These are phyloP conservation scores for Hippocampus mohnikei DNA, from an alignment of 2,113 vertebrate genomes.

Conservation along the genomic window DNA sequence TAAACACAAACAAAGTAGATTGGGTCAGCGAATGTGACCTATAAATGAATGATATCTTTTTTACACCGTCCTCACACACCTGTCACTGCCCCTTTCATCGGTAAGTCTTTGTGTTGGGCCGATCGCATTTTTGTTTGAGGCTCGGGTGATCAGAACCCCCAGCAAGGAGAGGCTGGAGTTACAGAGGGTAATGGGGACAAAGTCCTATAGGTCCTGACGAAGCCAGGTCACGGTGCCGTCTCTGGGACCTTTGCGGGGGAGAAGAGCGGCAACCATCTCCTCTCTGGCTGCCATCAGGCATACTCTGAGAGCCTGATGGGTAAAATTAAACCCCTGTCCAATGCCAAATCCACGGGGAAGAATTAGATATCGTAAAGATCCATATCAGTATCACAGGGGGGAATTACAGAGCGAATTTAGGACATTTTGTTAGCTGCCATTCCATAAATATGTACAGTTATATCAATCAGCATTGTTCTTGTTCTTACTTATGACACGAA, in stretches of 20 bases:
- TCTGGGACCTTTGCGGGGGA: slow-evolving; percentile 32
- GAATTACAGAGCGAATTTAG: background rate
- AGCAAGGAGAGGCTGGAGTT: slow-evolving; percentile 65
- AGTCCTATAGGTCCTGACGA: slow-evolving; percentile 40
- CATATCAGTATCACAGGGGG: slow-evolving; percentile 3
- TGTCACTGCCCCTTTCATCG: slow-evolving; percentile 11
- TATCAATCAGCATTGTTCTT: no score
- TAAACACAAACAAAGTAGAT: slow-evolving; percentile 8
- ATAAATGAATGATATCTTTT: slow-evolving; percentile 10
- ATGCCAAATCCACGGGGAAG: slow-evolving; percentile 8
- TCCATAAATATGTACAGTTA: background rate
- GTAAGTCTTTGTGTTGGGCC: slow-evolving; percentile 9
- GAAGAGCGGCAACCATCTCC: slow-evolving; percentile 38
- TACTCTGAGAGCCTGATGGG: slow-evolving; percentile 45
- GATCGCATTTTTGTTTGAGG: slow-evolving; percentile 18
- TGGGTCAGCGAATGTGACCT: slow-evolving; percentile 3
- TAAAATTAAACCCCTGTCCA: slow-evolving; percentile 36
- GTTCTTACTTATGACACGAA: background rate
- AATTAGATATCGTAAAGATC: slow-evolving; percentile 13
- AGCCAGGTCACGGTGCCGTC: slow-evolving; percentile 45
- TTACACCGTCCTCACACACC: slow-evolving; percentile 5
- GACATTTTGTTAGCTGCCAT: background rate
- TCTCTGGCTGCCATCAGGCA: slow-evolving; percentile 50
- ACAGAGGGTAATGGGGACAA: slow-evolving; percentile 62
- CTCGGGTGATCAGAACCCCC: slow-evolving; percentile 63